phyloP scores from a whole-genome alignment of 2,113 vertebrate genomes.

The Corydoras maculifer region DNA sequence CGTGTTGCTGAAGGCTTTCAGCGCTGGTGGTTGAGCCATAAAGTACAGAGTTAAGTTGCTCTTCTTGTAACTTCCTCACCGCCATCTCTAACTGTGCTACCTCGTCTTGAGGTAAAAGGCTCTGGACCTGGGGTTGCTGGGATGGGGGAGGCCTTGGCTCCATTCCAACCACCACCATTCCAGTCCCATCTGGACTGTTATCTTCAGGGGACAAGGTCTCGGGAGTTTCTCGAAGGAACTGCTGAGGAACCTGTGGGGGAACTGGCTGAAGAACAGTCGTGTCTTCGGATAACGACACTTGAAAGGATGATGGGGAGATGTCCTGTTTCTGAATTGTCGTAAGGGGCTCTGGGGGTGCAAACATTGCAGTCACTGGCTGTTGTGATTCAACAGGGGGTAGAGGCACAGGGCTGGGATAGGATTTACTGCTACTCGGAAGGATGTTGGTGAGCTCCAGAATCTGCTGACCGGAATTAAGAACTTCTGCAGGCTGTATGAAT shows the following conservation, averaged over 20 bases:
- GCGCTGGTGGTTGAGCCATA: conserved; percentile 59
- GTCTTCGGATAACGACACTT: conserved; percentile 72
- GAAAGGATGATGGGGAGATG: conserved; percentile 77
- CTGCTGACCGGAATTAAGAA: conserved; percentile 77
- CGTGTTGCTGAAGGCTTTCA: conserved; percentile 68
- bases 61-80: conserved; percentile 84
- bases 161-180: conserved; percentile 59
- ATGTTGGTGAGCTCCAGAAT: conserved; percentile 73
- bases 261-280: conserved; percentile 69
- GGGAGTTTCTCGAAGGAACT: conserved; percentile 74
- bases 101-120: conserved; percentile 76
- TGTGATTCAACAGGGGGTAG: conserved; percentile 79
- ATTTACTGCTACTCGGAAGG: conserved; percentile 61
- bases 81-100: conserved; percentile 87
- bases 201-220: conserved; percentile 77
- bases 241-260: conserved; percentile 82
- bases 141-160: conserved; percentile 72
- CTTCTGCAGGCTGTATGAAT: conserved; percentile 66
- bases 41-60: conserved; percentile 68
- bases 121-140: conserved; percentile 69
- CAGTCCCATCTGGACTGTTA: conserved; percentile 47
- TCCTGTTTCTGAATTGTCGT: conserved; percentile 86
- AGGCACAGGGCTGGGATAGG: conserved; percentile 79
- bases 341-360: conserved; percentile 72
- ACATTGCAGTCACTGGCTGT: conserved; percentile 75